Evolutionary conservation across 2,797 vertebrate species (phyloP), one percentile per base, ranked within the genome.

Genomic region (Lateolabrax maculatus): DNA sequence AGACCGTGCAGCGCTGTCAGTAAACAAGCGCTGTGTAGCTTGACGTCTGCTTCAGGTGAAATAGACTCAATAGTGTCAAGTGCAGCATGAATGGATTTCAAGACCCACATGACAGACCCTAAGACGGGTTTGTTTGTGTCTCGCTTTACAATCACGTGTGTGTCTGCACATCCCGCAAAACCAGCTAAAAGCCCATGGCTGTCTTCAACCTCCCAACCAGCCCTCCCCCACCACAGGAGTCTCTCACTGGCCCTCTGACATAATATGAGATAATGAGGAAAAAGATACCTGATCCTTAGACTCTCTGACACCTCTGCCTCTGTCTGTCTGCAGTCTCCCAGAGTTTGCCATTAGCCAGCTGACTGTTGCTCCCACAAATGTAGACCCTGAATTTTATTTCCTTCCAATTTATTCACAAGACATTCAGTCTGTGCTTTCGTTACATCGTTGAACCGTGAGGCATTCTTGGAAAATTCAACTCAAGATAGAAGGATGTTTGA

Each of bases 211-310:
- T 18, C 13, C 2, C n/a, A n/a, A n/a, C n/a, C n/a, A n/a, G n/a
- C 25, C 62, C 43, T 37, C 37, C 21, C 16, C 51, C n/a, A 67
- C 49, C 4, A 1, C 58, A 56, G 56, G 56, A 66, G 25, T 44
- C 57, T 77, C 80, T 80, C 77, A 53, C 76, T 58, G 66, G 63
- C 75, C 77, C 56, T 66, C 69, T 88, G 87, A 92, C 77, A 84
- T 91, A 82, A 90, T 87, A 64, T 77, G 90, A 90, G 87, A 83
- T 92, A 90, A 90, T 86, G 89, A 92, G 87, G 84, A 55, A 53
- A 57, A 67, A 65, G 76, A 88, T 79, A 87, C 76, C 71, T 88
- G 88, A 90, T 79, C 75, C 83, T 77, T 7, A 83, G 84, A 86
- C 72, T 63, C 48, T 55, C 72, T 89, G 90, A 92, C 88, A 91